Conservation (phyloP, 1,140 invertebrate genomes). For the Cataglyphis hispanica region DNA sequence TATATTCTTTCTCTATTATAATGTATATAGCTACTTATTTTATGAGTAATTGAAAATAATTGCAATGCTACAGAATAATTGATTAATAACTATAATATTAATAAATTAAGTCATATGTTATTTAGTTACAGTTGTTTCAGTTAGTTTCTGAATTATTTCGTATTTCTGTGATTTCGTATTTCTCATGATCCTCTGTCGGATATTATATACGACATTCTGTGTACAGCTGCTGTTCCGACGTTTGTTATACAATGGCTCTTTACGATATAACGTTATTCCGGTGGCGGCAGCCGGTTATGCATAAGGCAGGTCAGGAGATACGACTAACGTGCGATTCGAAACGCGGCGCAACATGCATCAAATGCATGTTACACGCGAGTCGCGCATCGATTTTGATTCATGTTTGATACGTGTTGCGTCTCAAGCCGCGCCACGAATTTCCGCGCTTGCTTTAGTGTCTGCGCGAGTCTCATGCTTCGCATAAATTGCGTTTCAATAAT, state of each 20-base stretch:
- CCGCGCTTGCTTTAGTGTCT: conserved; percentile 5
- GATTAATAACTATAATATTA: not conserved
- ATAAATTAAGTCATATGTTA: not conserved
- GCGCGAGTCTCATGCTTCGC: too few species aligned
- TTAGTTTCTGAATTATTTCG: conserved; percentile 4
- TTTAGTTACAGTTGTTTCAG: not conserved
- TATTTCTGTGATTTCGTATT: not conserved
- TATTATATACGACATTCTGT: conserved; percentile 14
- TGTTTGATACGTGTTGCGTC: conserved; percentile 56
- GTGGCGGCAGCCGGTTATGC: conserved; percentile 38
- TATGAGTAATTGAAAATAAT: not conserved
- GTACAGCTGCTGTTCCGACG: conserved; percentile 23
- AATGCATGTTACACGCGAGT: conserved; percentile 55
- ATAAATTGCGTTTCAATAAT: not conserved
- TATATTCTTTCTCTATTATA: not conserved
- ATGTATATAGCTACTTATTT: conserved; percentile 9
- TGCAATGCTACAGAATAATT: not conserved
- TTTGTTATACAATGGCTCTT: conserved; percentile 51
- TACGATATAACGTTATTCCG: conserved; percentile 54
- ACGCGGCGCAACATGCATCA: conserved; percentile 44
- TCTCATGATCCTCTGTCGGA: not conserved
- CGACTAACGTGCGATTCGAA: conserved; percentile 52
- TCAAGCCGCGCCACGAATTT: conserved; percentile 27
- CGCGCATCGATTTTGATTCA: conserved; percentile 62
- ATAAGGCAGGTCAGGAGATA: conserved; percentile 52